Conservation (phyloP, 2,888 invertebrate genomes). For the Leptothorax acervorum region DNA sequence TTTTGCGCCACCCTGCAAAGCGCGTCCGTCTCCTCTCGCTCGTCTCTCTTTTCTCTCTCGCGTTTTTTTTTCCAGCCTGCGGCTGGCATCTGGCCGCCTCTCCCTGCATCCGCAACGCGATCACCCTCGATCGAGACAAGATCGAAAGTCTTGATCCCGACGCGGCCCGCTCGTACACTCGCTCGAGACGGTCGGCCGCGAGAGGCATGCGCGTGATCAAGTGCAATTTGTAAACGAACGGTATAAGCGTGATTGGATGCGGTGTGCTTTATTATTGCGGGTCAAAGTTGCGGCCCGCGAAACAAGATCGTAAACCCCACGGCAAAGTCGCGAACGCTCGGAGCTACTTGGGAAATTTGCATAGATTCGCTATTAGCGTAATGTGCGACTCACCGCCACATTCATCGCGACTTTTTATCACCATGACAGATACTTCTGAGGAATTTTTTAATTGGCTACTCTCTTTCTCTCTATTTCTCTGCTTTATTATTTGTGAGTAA, state of each 20-base stretch:
- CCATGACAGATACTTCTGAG: neutral
- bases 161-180: neutral
- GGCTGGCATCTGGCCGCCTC: conserved; percentile 1
- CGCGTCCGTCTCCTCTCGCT: conserved; percentile 57
- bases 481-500: neutral
- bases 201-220: conserved; percentile 47
- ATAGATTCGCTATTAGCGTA: neutral
- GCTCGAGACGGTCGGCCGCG: neutral
- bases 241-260: conserved; percentile 52
- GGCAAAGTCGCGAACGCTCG: conserved; percentile 21
- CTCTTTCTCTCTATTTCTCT: neutral
- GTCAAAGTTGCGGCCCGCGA: conserved; percentile 46
- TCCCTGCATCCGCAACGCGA: neutral
- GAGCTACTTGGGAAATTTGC: conserved; percentile 4
- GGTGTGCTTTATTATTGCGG: conserved; percentile 47
- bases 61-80: conserved; percentile 33
- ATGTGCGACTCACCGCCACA: neutral
- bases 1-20: conserved; percentile 53
- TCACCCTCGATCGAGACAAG: conserved; percentile 48
- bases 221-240: conserved; percentile 52
- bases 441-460: neutral
- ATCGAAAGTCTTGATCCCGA: conserved; percentile 48
- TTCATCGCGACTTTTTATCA: neutral
- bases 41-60: conserved; percentile 63
- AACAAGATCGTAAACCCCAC: conserved; percentile 44